phyloP scores from a whole-genome alignment of 2,113 vertebrate species.

The Archocentrus centrarchus region DNA sequence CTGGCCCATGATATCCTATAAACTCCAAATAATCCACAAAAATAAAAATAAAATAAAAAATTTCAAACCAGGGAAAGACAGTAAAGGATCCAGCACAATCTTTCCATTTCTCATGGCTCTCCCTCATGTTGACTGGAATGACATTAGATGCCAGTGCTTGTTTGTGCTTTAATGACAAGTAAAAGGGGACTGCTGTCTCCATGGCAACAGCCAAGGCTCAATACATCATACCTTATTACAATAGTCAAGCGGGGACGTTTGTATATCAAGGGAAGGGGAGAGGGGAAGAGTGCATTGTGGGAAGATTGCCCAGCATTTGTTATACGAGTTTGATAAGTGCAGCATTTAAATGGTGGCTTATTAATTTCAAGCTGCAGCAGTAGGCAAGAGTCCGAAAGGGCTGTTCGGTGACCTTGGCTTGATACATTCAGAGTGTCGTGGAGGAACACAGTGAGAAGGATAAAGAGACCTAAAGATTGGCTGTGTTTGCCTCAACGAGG shows the following conservation, averaged over 20 bases:
- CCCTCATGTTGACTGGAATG: slow-evolving; percentile 84
- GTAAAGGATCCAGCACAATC: slow-evolving; percentile 41
- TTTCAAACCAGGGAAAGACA: slow-evolving; percentile 55
- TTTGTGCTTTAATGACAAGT: slow-evolving; percentile 90
- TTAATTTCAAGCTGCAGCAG: slow-evolving; percentile 75
- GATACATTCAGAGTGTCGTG: slow-evolving; percentile 54
- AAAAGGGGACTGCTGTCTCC: slow-evolving; percentile 87
- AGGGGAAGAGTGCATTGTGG: slow-evolving; percentile 57
- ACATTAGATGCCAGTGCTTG: slow-evolving; percentile 87
- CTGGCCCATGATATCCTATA: slow-evolving; percentile 31
- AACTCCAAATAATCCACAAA: slow-evolving; percentile 51
- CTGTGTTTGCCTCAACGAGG: slow-evolving; percentile 31
- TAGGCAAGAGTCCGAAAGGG: slow-evolving; percentile 64
- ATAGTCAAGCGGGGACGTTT: slow-evolving; percentile 84
- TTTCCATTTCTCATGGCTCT: slow-evolving; percentile 72
- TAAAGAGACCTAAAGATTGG: slow-evolving; percentile 28
- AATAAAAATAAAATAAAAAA: slow-evolving; percentile 17
- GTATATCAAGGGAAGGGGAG: slow-evolving; percentile 77
- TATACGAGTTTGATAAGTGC: slow-evolving; percentile 75
- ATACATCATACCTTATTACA: slow-evolving; percentile 90
- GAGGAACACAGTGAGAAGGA: slow-evolving; percentile 33
- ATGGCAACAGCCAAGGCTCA: slow-evolving; percentile 88
- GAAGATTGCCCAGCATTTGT: slow-evolving; percentile 72
- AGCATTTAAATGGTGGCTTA: slow-evolving; percentile 76
- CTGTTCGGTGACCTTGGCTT: slow-evolving; percentile 78